Evolutionary conservation across 2,797 vertebrate genomes (phyloP).

Genomic region (Tokudaia muenninki): DNA sequence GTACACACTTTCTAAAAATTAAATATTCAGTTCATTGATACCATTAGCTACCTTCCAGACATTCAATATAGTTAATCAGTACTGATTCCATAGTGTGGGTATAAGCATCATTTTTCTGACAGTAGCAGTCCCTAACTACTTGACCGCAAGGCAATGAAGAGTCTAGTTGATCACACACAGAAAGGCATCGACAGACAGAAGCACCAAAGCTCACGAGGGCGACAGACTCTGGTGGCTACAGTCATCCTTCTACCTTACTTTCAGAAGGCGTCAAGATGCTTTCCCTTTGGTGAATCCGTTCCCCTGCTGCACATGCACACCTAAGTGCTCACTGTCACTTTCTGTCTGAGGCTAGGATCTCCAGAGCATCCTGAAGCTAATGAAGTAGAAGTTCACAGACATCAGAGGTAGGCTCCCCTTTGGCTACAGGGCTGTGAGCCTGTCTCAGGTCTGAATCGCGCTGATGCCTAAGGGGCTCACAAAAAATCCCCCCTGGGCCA

Average conservation of each 20-base stretch:
- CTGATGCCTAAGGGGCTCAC: slow-evolving; percentile 28
- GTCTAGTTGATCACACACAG: neutral
- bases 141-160: neutral
- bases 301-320: neutral
- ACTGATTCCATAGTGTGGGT: neutral
- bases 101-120: neutral
- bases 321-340: neutral
- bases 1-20: no score
- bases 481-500: slow-evolving; percentile 33
- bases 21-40: neutral
- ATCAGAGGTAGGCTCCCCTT: slow-evolving; percentile 30
- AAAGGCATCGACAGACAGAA: neutral
- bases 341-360: neutral
- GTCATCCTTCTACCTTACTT: neutral
- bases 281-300: neutral
- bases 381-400: neutral
- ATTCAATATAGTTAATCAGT: neutral
- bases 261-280: neutral
- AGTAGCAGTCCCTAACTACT: neutral
- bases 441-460: neutral
- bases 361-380: neutral
- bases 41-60: neutral
- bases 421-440: slow-evolving; percentile 31
- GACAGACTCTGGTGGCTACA: neutral
- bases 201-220: neutral